These are phyloP conservation scores for Himalopsyche anomala DNA, from an alignment of 2,888 invertebrate genomes.

Conservation along the genomic window DNA sequence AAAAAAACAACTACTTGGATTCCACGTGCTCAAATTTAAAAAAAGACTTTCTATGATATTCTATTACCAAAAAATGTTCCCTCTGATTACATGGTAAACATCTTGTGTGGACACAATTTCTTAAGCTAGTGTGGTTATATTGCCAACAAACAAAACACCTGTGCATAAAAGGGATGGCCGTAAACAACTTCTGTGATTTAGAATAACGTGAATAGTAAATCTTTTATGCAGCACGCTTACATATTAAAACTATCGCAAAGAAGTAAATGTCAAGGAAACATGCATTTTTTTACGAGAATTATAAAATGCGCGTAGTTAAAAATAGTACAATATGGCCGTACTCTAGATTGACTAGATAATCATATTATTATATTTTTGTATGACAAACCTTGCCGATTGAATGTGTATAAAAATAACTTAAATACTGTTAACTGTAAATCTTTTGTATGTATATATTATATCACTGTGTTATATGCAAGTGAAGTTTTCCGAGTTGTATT, in stretches of 20 bases:
- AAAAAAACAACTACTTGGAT: no score
- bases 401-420: no score
- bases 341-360: no score
- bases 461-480: no score
- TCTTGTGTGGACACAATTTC: background rate
- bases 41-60: no score
- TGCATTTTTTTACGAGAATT: background rate
- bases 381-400: no score
- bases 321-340: background rate
- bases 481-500: no score
- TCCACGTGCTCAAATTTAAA: no score
- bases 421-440: no score
- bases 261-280: background rate
- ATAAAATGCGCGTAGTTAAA: background rate
- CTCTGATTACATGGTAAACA: background rate
- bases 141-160: constrained; percentile 14
- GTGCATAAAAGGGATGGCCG: background rate
- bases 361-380: no score
- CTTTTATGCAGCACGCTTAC: background rate
- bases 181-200: constrained; percentile 6
- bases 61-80: no score
- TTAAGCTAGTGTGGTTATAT: background rate
- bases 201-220: constrained; percentile 16
- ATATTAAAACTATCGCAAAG: background rate
- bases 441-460: no score